Percentiles rank a stretch among this genome's conserved stretches.
Conservation (phyloP, 2,888 invertebrate species). For the Sepioteuthis lessoniana region DNA sequence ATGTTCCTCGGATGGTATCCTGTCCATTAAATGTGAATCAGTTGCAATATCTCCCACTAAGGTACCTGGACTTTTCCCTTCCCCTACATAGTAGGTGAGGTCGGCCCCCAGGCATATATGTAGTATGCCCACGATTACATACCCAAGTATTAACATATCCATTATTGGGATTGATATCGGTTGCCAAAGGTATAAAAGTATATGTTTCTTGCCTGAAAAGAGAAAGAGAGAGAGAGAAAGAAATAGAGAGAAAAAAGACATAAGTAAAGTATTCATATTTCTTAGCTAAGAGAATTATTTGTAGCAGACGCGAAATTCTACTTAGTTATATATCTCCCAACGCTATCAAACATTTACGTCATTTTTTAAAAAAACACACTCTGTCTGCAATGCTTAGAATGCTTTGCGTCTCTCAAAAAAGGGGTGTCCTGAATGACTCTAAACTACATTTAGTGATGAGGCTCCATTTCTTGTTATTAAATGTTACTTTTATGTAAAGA, state of each 20-base stretch:
- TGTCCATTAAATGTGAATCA: neutral
- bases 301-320: too few relatives aligned
- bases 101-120: slow-evolving; percentile 2
- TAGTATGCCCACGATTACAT: neutral
- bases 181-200: neutral
- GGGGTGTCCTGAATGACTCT: too few relatives aligned
- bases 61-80: neutral
- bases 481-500: too few relatives aligned
- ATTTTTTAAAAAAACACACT: too few relatives aligned
- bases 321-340: too few relatives aligned
- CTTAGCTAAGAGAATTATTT: too few relatives aligned
- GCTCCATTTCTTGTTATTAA: too few relatives aligned
- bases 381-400: too few relatives aligned
- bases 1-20: neutral
- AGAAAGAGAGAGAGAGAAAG: neutral
- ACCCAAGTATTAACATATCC: neutral
- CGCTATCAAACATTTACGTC: too few relatives aligned
- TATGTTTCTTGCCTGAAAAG: neutral
- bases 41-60: neutral
- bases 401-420: too few relatives aligned
- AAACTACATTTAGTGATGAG: too few relatives aligned
- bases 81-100: neutral
- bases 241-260: neutral
- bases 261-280: too few relatives aligned
- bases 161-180: neutral